These are phyloP conservation scores for Eupithecia centaureata DNA, from an alignment of 2,888 invertebrate genomes.

Conservation along the genomic window DNA sequence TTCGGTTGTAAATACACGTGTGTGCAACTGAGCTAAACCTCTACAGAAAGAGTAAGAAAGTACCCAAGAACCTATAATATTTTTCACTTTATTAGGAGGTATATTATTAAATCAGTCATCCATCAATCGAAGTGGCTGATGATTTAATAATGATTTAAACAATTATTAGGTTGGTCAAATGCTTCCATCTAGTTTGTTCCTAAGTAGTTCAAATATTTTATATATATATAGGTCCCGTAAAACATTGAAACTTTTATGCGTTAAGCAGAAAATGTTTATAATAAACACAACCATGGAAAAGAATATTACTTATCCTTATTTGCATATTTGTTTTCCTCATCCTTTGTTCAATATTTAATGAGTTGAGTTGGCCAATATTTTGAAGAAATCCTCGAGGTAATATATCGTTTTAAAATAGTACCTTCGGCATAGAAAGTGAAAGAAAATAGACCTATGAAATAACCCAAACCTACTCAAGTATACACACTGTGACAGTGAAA, in stretches of 20 bases:
- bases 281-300: slow-evolving; percentile 13
- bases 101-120: too few species aligned
- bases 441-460: not conserved
- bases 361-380: slow-evolving; percentile 27
- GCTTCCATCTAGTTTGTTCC: not conserved
- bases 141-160: too few species aligned
- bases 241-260: slow-evolving; percentile 1
- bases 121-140: too few species aligned
- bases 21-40: too few species aligned
- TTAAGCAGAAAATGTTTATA: not conserved
- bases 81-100: too few species aligned
- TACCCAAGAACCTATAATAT: too few species aligned
- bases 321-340: slow-evolving; percentile 45
- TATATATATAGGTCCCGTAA: not conserved
- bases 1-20: too few species aligned
- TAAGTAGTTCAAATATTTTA: not conserved
- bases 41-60: too few species aligned
- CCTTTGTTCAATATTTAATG: slow-evolving; percentile 40
- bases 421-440: too few species aligned
- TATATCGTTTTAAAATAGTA: not conserved
- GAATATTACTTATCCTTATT: slow-evolving; percentile 31
- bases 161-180: not conserved
- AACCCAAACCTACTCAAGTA: too few species aligned
- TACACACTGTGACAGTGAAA: too few species aligned
- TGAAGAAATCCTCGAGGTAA: not conserved